Evolutionary conservation across 2,888 invertebrate genomes (phyloP), one percentile per base, ranked within the genome.

Genomic region (Agonopterix arenella): DNA sequence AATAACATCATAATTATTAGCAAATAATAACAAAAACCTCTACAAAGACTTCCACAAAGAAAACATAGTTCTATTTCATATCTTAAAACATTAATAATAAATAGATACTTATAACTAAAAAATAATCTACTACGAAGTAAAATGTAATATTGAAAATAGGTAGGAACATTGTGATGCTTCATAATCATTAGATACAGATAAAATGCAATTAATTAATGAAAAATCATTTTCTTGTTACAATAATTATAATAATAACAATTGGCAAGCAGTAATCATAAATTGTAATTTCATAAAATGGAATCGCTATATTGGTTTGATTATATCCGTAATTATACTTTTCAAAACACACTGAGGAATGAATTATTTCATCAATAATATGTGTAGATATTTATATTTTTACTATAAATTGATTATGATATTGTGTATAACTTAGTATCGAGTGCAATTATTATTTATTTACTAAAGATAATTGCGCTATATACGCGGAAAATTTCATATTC

Each of bases 21-120:
- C 83, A 82, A 86, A 84, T 82, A 74, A 84, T 79, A 84, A 82
- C 74, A 77, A 78, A 76, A 76, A 66, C 59, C 56, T 67, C 74
- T 80, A 72, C 80, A 84, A 80, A 84, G 75, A 83, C 76, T 83
- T 75, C 74, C 64, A 77, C 66, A 76, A 70, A 71, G 59, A 77
- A 75, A 73, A 73, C 59, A 60, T 18, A 70, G 63, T 71, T 73
- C 66, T 62, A 66, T 68, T 64, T 68, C 56, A 68, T 75, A 73
- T 73, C 71, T 73, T 76, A 77, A 62, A 70, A 68, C 70, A 72
- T 68, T 51, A 50, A 50, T 47, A 53, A 80, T 84, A 82, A 82
- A 80, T 84, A 84, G 61, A 80, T 74, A 75, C 66, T 69, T 79
- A 75, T 57, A 65, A 56, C 66, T 70, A 73, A 52, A 57, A 68